Base-by-base conservation (phyloP, 2,888 invertebrate genomes). In the Heterodera filipjevi region DNA sequence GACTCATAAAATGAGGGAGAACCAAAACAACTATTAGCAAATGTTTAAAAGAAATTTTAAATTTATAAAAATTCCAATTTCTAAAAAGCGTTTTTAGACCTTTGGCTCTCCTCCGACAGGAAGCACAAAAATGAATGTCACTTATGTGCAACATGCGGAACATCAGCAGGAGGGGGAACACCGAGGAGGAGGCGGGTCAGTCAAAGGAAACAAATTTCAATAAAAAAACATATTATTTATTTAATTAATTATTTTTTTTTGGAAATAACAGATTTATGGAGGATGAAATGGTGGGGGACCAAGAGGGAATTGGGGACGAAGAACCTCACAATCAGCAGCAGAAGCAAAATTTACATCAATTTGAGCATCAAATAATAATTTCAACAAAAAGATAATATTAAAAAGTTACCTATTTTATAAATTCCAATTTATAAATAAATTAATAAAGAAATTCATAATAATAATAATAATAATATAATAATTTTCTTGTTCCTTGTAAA, bases 141-240 rank as follows among this genome's bases (percentile, higher is more conserved):
- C 64, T 73, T 35, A 22, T 73, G 10, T 44, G 46, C 53, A 59
- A 59, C 46, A 46, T 35, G 22, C 46, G 22, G n/a, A n/a, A 2
- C 33, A 33, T 49, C 73, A 59, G 3, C n/a, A 59, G 39, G 5
- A 59, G 39, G 5, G 5, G 1, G n/a, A 49, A 49, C 30, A 64
- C 35, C 46, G 73, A 39, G 49, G 73, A 33, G 46, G 73, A 39
- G 49, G 73, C 53, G 73, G 73, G 73, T 73, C 2, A 73, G 44
- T 22, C 39, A 27, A 35, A 39, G n/a, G 27, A 49, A 39, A 72
- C 30, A 10, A 33, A 72, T 39, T 71, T 16, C 33, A 12, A 3
- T 16, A 35, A 35, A 12, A 27, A 73, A 44, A 30, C 19, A 32
- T 46, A 44, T 2, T 46, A 33, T 39, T 35, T 33, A 72, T 53